phyloP scores from a whole-genome alignment of 2,797 vertebrate genomes.

The Distichodus sexfasciatus region DNA sequence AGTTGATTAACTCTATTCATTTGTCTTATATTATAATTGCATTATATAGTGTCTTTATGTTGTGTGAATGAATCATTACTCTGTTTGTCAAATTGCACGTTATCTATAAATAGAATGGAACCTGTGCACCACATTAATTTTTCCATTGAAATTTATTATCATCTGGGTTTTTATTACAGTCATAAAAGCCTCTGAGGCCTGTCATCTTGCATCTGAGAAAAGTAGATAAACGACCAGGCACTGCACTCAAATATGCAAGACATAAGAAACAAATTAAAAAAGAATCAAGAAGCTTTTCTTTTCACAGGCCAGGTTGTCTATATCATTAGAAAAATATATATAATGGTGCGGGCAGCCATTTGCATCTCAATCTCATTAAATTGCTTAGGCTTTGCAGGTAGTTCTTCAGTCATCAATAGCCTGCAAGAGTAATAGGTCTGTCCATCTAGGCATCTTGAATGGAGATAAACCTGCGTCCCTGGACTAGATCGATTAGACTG shows the following conservation, averaged over 20 bases:
- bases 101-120: not conserved
- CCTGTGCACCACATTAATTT: slow-evolving; percentile 7
- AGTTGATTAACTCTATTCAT: slow-evolving; percentile 1
- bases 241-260: not conserved
- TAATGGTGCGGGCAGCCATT: not conserved
- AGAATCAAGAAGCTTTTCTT: not conserved
- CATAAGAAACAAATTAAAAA: not conserved
- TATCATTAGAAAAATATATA: not conserved
- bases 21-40: not conserved
- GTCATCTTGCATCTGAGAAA: slow-evolving; percentile 11
- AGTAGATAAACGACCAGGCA: not conserved
- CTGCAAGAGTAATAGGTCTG: not conserved
- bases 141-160: slow-evolving; percentile 28
- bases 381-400: not conserved
- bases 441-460: not conserved
- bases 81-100: not conserved
- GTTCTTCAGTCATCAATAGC: not conserved
- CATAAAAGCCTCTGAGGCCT: slow-evolving; percentile 16
- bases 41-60: not conserved
- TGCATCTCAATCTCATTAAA: not conserved
- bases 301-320: not conserved
- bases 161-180: slow-evolving; percentile 19
- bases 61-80: not conserved
- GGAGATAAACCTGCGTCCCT: not conserved
- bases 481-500: not conserved